Percentiles rank a stretch among this genome's conserved stretches.
These are phyloP conservation scores for Ophthalmolycus amberensis DNA, from an alignment of 2,113 vertebrate genomes.

Conservation along the genomic window DNA sequence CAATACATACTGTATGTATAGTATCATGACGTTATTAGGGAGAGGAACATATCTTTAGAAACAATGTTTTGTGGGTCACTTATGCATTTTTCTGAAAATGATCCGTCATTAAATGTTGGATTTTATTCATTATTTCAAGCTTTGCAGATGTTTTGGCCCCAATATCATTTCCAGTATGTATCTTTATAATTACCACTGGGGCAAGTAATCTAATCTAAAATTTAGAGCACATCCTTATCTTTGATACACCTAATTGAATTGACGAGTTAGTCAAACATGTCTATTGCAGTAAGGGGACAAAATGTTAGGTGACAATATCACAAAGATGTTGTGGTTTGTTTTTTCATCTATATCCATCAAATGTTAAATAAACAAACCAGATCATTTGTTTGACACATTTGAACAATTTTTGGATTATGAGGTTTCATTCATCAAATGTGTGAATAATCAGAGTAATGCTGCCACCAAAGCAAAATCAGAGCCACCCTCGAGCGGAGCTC, in stretches of 20 bases:
- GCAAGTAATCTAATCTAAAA: background rate
- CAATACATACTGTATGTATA: background rate
- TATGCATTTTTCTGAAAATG: background rate
- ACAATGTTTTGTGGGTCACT: background rate
- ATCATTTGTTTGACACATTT: background rate
- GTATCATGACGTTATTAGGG: conserved; percentile 12
- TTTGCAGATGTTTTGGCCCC: conserved; percentile 7
- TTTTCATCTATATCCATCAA: conserved; percentile 2
- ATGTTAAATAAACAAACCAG: conserved; percentile 17
- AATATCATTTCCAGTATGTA: background rate
- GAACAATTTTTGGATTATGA: background rate
- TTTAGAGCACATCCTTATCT: background rate
- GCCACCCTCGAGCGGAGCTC: background rate
- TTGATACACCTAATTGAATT: conserved; percentile 1
- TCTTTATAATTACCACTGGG: background rate
- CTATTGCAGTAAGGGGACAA: background rate
- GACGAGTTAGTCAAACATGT: background rate
- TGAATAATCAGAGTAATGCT: conserved; percentile 9
- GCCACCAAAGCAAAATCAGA: conserved; percentile 31
- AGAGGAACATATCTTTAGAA: conserved; percentile 7
- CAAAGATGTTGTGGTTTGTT: background rate
- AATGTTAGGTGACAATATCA: background rate
- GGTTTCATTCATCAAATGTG: conserved; percentile 13
- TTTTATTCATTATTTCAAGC: background rate
- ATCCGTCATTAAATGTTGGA: conserved; percentile 1